A percentile compares a stretch with the other conserved stretches of the same genome.
Evolutionary conservation across 2,888 invertebrate genomes (phyloP).

Genomic region (Protonemura montana): DNA sequence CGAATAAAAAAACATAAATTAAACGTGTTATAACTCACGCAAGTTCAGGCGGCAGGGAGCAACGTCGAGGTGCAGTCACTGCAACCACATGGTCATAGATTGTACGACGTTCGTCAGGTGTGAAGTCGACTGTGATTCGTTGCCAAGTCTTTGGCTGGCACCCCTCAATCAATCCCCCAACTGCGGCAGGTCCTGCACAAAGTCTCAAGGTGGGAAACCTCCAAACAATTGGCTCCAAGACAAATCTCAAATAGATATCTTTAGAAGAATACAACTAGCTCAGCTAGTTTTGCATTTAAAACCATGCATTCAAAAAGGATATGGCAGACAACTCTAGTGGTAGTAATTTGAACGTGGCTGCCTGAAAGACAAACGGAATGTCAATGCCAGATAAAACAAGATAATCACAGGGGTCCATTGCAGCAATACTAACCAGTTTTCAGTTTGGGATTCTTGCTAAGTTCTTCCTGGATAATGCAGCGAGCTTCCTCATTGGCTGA

Average conservation of each 20-base stretch:
- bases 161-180: conserved; percentile 40
- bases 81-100: conserved; percentile 64
- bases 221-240: neutral
- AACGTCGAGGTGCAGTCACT: conserved; percentile 52
- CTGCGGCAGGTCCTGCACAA: neutral
- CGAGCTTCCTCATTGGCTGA: neutral
- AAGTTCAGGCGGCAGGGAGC: neutral
- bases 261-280: neutral
- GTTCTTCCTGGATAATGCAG: neutral
- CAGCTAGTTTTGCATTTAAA: no score
- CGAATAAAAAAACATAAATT: no score
- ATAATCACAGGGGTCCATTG: neutral
- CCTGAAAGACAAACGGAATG: neutral
- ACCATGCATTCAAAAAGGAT: neutral
- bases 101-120: conserved; percentile 65
- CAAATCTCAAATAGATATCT: no score
- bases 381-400: neutral
- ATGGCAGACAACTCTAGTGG: neutral
- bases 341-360: neutral
- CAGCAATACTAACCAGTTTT: neutral
- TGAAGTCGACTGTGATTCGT: conserved; percentile 57
- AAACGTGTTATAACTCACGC: neutral
- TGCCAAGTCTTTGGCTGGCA: conserved; percentile 57
- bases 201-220: neutral
- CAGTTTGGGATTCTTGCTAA: neutral